Evolutionary conservation across 2,888 invertebrate species (phyloP).

Genomic region (Dinocampus coccinellae): DNA sequence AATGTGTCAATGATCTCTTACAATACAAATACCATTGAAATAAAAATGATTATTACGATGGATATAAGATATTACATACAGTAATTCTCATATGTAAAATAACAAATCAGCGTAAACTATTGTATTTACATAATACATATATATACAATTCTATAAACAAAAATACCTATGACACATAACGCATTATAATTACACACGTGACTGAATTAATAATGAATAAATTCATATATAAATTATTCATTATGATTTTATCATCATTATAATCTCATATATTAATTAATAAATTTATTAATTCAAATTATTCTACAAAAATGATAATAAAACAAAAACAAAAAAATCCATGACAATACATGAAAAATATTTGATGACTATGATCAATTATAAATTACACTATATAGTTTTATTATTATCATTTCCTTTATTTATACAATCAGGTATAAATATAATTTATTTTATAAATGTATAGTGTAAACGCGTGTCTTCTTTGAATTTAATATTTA

Average conservation of each 20-base stretch:
- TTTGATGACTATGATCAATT: too few species aligned
- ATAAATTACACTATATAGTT: too few species aligned
- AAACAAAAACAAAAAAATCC: too few species aligned
- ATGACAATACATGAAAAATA: too few species aligned
- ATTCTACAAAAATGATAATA: too few species aligned
- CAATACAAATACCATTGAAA: not conserved
- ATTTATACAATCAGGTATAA: not conserved
- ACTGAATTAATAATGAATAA: constrained; percentile 52
- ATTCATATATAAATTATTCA: constrained; percentile 45
- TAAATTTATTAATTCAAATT: too few species aligned
- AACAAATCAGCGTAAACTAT: not conserved
- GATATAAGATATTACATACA: not conserved
- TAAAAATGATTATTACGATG: not conserved
- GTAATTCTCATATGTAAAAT: not conserved
- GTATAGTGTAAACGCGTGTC: not conserved
- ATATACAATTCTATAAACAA: constrained; percentile 13
- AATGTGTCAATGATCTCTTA: constrained; percentile 8
- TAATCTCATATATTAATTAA: too few species aligned
- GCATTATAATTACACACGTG: constrained; percentile 52
- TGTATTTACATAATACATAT: not conserved
- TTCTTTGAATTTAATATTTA: constrained; percentile 49
- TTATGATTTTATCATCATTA: constrained; percentile 39
- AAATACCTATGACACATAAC: constrained; percentile 46
- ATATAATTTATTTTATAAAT: not conserved
- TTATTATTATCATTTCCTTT: not conserved